Evolutionary conservation across 92 coral and sea anemone genomes (phyloP), one percentile per base, ranked within the genome.

Genomic region (Desmophyllum pertusum): DNA sequence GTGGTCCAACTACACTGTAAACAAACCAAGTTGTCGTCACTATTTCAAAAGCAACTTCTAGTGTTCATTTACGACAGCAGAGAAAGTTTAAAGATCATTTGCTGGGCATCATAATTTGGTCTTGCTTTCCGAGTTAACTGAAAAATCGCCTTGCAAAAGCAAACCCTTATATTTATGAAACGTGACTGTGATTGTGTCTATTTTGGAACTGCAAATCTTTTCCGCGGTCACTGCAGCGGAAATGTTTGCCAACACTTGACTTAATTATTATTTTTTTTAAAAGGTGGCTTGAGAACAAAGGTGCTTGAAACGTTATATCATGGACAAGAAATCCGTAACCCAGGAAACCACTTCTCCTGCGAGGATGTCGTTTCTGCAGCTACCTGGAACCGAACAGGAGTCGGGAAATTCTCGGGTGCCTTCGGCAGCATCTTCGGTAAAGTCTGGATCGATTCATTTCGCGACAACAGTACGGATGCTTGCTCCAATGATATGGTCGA

Each of bases 401-500:
- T 11, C 68, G 42, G 83, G 43, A 40, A 78, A 74, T 41, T 77
- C 84, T 57, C 78, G 78, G 77, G 37, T 37, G 33, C 29, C 75
- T 36, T 76, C 83, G 78, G 62, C 71, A 13, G 21, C 63, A 21
- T 73, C 90, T 51, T 80, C 87, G 70, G 14, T 55, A 33, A 43
- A 36, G 70, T 70, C 86, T 19, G 73, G 39, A 6, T 59, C 81
- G 70, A 62, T 86, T 19, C 86, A 77, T 25, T 89, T 93, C 63
- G 70, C 83, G 5, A 85, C 88, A 36, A 61, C 92, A 40, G 93
- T 93, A 21, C 94, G 84, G 62, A 88, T 93, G 97, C 87, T 93
- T 59, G 97, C 95, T 7, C 95, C 97, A 19, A 88, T 89, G 13
- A 77, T 90, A 19, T 90, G 96, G 94, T 88, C 89, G n/a, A 83